phyloP scores from a whole-genome alignment of 1,140 invertebrate genomes.

The Drosophila dunni region DNA sequence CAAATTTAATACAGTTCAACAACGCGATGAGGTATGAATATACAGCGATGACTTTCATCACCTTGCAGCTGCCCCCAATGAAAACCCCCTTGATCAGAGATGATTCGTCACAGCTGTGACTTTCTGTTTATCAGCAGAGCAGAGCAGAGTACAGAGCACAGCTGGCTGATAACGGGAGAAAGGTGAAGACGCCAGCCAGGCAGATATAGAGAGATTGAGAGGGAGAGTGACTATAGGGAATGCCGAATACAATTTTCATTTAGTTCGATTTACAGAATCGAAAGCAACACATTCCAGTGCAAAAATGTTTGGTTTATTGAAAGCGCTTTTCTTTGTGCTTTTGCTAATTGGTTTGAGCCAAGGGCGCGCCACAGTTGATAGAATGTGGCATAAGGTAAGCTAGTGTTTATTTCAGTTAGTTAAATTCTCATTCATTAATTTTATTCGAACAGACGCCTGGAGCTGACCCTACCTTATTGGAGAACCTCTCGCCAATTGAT shows the following conservation, averaged over 20 bases:
- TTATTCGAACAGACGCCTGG: conserved; percentile 24
- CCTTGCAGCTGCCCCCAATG: neutral
- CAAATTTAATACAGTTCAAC: conserved; percentile 75
- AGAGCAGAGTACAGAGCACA: no score
- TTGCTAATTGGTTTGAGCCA: conserved; percentile 53
- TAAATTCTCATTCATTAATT: neutral
- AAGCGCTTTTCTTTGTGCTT: conserved; percentile 32
- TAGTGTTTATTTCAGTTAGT: no score
- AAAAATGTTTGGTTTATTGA: conserved; percentile 52
- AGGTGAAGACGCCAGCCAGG: neutral
- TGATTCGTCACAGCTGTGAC: conserved; percentile 2
- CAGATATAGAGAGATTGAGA: neutral
- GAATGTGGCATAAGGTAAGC: conserved; percentile 46
- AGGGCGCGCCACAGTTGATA: conserved; percentile 26
- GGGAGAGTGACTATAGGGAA: neutral
- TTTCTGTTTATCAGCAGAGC: conserved; percentile 13
- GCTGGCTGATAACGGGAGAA: conserved; percentile 23
- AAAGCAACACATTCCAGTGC: conserved; percentile 19
- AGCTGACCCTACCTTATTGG: conserved; percentile 64
- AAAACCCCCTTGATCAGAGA: conserved; percentile 1
- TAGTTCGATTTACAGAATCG: conserved; percentile 19
- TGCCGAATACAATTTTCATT: conserved; percentile 8
- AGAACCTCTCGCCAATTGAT: conserved; percentile 17
- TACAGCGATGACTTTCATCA: conserved; percentile 13
- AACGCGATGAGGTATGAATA: conserved; percentile 22